These are phyloP conservation scores for Sesia bembeciformis DNA, from an alignment of 2,888 invertebrate genomes.

Conservation along the genomic window DNA sequence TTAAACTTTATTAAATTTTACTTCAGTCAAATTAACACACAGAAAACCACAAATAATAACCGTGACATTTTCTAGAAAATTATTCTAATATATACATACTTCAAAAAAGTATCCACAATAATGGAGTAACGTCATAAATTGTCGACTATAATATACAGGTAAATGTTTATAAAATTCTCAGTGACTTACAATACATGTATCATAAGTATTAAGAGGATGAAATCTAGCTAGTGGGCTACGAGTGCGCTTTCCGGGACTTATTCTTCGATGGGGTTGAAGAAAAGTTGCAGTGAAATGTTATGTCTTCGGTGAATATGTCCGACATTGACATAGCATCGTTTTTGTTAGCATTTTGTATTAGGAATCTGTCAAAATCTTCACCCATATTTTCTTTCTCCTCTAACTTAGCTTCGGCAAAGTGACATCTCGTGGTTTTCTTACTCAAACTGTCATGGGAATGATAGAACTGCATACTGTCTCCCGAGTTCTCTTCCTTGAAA, in stretches of 20 bases:
- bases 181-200: not conserved
- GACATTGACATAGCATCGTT: conserved; percentile 61
- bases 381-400: conserved; percentile 50
- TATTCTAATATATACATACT: not conserved
- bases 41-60: not conserved
- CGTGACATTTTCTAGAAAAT: not conserved
- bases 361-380: conserved; percentile 40
- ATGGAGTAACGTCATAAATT: not conserved
- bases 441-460: conserved; percentile 23
- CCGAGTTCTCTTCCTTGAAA: conserved; percentile 60
- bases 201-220: too few relatives aligned
- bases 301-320: conserved; percentile 56
- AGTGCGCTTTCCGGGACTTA: conserved; percentile 35
- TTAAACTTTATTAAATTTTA: conserved; percentile 41
- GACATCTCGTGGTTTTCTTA: conserved; percentile 30
- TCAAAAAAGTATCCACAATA: not conserved
- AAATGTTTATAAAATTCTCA: not conserved
- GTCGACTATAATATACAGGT: not conserved
- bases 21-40: conserved; percentile 9
- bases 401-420: conserved; percentile 38
- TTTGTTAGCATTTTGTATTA: conserved; percentile 33
- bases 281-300: conserved; percentile 62
- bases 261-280: conserved; percentile 67
- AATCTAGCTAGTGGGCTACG: too few relatives aligned
- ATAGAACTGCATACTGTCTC: conserved; percentile 54